These are phyloP conservation scores for Rhopalosiphum nymphaeae DNA, from an alignment of 2,888 invertebrate species.

Conservation along the genomic window DNA sequence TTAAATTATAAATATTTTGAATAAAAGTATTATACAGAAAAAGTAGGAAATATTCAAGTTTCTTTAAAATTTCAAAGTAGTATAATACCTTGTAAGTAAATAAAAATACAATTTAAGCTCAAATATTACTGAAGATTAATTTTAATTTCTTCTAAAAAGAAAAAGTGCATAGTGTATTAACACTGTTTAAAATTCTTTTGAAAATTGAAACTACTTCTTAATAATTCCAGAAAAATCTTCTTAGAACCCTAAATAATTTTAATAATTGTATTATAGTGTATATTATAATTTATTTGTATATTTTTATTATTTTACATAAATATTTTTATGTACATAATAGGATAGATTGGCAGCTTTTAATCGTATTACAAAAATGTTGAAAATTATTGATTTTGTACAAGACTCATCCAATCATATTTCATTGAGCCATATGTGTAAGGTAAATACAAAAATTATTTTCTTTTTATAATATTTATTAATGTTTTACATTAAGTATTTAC, in stretches of 20 bases:
- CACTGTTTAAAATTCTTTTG: not conserved
- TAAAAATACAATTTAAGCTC: not conserved
- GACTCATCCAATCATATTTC: slow-evolving; percentile 59
- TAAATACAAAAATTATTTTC: slow-evolving; percentile 36
- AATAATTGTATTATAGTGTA: not conserved
- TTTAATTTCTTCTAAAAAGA: not conserved
- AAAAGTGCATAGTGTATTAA: not conserved
- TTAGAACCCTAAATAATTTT: not conserved
- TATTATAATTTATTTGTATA: not conserved
- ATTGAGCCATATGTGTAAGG: slow-evolving; percentile 59
- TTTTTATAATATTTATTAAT: not conserved
- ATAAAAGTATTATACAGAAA: not conserved
- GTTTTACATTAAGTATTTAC: not conserved
- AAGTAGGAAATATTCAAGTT: not conserved
- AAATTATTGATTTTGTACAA: slow-evolving; percentile 64
- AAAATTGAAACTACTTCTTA: not conserved
- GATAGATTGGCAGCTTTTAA: slow-evolving; percentile 59
- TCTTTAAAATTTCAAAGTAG: not conserved
- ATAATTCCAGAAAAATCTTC: not conserved
- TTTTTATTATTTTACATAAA: slow-evolving; percentile 12
- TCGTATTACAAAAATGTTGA: slow-evolving; percentile 61
- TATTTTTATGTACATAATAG: slow-evolving; percentile 20
- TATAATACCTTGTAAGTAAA: not conserved
- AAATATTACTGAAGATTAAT: not conserved
- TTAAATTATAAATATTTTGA: slow-evolving; percentile 7